A percentile compares a stretch with the other conserved stretches of the same genome.
Conservation (phyloP, 1,140 invertebrate genomes). For the Bombus superbus region DNA sequence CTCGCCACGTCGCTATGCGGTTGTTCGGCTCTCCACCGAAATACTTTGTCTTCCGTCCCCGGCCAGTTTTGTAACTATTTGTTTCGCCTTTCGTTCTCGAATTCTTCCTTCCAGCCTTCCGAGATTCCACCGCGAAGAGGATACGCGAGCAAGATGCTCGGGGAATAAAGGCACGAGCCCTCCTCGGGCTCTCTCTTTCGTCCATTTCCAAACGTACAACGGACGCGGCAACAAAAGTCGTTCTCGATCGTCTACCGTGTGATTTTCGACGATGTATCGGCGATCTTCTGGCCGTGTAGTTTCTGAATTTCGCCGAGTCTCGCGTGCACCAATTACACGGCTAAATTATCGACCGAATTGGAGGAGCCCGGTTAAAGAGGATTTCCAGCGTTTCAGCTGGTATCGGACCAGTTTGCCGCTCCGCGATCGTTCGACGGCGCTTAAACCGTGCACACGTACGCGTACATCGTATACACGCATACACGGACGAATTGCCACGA, state of each 20-base stretch:
- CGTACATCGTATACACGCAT: not conserved
- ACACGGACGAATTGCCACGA: not conserved
- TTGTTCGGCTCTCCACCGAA: constrained; percentile 20
- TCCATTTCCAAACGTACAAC: not conserved
- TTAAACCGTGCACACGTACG: not conserved
- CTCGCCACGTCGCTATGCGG: not conserved
- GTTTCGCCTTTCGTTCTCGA: constrained; percentile 26
- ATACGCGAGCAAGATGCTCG: not conserved
- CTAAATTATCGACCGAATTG: constrained; percentile 9
- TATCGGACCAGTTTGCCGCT: not conserved
- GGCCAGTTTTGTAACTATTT: constrained; percentile 52
- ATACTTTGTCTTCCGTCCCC: constrained; percentile 47
- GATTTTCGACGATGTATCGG: not conserved
- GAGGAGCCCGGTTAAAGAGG: not conserved
- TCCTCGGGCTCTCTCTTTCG: not conserved
- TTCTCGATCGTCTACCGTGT: not conserved
- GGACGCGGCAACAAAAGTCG: not conserved
- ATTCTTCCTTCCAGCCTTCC: constrained; percentile 5
- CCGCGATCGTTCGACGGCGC: constrained; percentile 13
- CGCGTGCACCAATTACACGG: constrained; percentile 13
- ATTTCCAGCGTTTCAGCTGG: not conserved
- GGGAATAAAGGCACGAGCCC: constrained; percentile 3
- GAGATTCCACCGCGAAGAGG: constrained; percentile 13
- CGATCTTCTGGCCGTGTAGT: not conserved
- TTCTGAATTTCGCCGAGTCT: constrained; percentile 19